These are phyloP conservation scores for Hydrotaea diabolus DNA, from an alignment of 2,888 invertebrate species.

Conservation along the genomic window DNA sequence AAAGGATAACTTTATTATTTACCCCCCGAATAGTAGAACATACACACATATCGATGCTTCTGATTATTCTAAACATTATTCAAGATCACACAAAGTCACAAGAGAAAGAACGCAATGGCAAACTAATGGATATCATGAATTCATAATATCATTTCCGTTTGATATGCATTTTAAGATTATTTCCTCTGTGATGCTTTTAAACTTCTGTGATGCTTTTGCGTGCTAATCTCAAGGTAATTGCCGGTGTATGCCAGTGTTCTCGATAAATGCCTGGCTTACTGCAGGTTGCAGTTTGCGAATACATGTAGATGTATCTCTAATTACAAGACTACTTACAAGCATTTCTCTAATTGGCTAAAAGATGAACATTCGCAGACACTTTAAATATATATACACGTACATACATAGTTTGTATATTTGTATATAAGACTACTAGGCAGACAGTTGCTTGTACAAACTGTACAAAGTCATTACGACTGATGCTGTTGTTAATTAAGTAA, in stretches of 20 bases:
- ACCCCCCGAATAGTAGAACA: too few species aligned
- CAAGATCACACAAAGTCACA: not conserved
- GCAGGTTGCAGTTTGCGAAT: not conserved
- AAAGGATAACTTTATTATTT: constrained; percentile 24
- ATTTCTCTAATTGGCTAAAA: not conserved
- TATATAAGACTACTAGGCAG: not conserved
- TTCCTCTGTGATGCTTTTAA: not conserved
- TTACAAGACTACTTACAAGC: not conserved
- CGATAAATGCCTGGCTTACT: not conserved
- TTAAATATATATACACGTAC: too few species aligned
- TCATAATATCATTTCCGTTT: not conserved
- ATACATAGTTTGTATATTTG: too few species aligned
- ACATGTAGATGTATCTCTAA: not conserved
- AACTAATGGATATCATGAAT: not conserved
- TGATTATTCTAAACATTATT: not conserved
- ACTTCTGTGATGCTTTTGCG: not conserved
- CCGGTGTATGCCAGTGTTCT: not conserved
- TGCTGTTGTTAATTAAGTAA: constrained; percentile 1
- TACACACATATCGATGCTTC: not conserved
- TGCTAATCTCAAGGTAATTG: not conserved
- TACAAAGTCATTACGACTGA: not conserved
- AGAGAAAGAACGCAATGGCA: too few species aligned
- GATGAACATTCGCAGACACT: too few species aligned
- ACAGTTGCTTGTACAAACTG: not conserved
- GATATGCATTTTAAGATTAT: not conserved